A percentile compares a stretch with the other conserved stretches of the same genome.
phyloP scores from a whole-genome alignment of 2,888 invertebrate species.

The Leptarthrus brevirostris region DNA sequence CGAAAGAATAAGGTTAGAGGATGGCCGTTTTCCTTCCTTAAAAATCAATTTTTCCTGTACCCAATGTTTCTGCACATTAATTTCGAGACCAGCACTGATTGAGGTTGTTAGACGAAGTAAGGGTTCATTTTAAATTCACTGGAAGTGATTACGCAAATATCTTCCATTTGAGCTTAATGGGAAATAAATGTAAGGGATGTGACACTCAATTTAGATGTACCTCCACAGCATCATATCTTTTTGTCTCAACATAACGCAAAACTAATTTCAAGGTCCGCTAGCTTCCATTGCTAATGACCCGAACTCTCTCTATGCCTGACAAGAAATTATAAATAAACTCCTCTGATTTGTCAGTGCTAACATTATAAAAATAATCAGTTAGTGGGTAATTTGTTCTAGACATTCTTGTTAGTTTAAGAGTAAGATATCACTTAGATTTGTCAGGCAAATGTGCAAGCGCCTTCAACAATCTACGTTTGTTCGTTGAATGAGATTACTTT shows the following conservation, averaged over 20 bases:
- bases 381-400: no score
- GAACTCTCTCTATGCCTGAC: background rate
- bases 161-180: conserved; percentile 19
- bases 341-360: background rate
- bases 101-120: background rate
- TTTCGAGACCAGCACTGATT: background rate
- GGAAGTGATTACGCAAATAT: conserved; percentile 33
- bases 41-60: background rate
- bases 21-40: background rate
- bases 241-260: background rate
- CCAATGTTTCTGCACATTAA: background rate
- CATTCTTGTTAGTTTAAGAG: no score
- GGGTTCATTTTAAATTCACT: conserved; percentile 21
- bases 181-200: conserved; percentile 22
- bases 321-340: background rate
- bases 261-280: conserved; percentile 31
- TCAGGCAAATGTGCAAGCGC: no score
- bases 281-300: background rate
- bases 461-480: no score
- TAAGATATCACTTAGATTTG: no score
- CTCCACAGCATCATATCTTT: conserved; percentile 16
- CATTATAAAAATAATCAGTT: no score
- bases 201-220: conserved; percentile 22
- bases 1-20: background rate
- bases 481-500: no score